Evolutionary conservation across 53 echinoderm and acorn worm genomes (phyloP), one percentile per base, ranked within the genome.

Genomic region (Crossaster papposus): DNA sequence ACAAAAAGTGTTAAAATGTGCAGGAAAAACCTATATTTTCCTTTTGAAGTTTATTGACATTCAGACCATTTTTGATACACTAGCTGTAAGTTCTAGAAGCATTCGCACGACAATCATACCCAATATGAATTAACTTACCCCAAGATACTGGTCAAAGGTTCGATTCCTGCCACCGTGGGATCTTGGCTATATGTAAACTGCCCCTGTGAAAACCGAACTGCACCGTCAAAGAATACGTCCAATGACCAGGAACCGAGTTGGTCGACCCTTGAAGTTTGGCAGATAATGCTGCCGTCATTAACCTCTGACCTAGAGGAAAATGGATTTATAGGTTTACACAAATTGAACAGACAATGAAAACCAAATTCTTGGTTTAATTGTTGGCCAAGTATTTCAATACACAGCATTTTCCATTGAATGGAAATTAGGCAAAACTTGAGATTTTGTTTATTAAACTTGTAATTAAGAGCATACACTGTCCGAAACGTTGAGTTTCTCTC

Each of bases 101-200:
- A n/a, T n/a, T n/a, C n/a, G n/a, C n/a, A 18, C 58, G 12, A 14
- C 22, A 20, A 55, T 58, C 0, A 20, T 8, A 2, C 5, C 14
- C 55, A 17, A 18, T 55, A 55, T 14, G 23, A 31, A 10, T 63
- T 54, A 28, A 92, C 92, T 92, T 44, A 92, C 92, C 83, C 82
- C 35, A 29, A 54, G 50, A 92, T 92, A 36, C 82, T 77, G 37
- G 73, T 83, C 18, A 30, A 55, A 14, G 83, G 78, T 15, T 51
- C 31, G 4, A 92, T n/a, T 36, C 33, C 65, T 0, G 23, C 23
- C 37, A 92, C 68, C 30, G 65, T 51, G 33, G 92, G 92, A 78
- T 89, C 88, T 54, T 73, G 34, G 15, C 29, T 44, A 65, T 79
- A 92, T 17, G 65, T 65, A 35, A 72, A 92, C 58, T 55, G 24